Conservation (phyloP, 2,888 invertebrate genomes). For the Prionchulus punctatus region DNA sequence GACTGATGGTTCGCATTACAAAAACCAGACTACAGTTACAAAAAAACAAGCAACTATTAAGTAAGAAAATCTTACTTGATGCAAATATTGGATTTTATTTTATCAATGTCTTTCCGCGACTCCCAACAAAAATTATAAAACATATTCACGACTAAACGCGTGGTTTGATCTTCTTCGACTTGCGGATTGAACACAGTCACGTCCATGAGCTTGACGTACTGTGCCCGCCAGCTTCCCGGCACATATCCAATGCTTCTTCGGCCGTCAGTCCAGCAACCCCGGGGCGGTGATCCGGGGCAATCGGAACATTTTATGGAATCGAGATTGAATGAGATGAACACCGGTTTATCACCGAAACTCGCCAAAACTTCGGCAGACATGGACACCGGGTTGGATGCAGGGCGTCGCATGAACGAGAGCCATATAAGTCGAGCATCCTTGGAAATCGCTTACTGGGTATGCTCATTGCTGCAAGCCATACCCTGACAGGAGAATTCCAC, state of each 20-base stretch:
- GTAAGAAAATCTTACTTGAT: too few relatives aligned
- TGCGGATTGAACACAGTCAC: neutral
- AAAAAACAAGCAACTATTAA: too few relatives aligned
- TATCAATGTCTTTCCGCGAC: neutral
- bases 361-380: neutral
- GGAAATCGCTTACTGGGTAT: neutral
- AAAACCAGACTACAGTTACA: too few relatives aligned
- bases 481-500: neutral
- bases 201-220: neutral
- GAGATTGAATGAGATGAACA: neutral
- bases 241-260: neutral
- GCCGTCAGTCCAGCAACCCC: neutral
- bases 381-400: neutral
- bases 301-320: neutral
- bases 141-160: neutral
- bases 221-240: neutral
- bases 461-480: neutral
- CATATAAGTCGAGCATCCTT: neutral
- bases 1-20: too few relatives aligned
- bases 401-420: neutral
- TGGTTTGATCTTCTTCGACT: neutral
- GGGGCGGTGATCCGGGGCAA: neutral
- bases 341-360: neutral
- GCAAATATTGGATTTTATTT: too few relatives aligned
- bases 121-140: neutral